phyloP scores from a whole-genome alignment of 2,797 vertebrate species.

The Babyrousa celebensis region DNA sequence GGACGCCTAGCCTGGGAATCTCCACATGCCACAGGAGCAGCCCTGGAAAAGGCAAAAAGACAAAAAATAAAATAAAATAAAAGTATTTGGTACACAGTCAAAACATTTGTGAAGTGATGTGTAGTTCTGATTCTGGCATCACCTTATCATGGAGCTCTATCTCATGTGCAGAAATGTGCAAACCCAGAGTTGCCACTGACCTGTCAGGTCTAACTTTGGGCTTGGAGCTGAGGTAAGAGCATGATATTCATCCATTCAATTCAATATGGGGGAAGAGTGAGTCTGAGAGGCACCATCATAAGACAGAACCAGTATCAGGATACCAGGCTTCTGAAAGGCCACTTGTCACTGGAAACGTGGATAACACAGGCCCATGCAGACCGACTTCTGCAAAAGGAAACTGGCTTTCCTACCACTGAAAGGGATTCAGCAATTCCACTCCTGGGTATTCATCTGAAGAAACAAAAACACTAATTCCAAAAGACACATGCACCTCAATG shows the following conservation, averaged over 20 bases:
- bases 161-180: not conserved
- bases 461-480: not conserved
- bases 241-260: not conserved
- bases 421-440: not conserved
- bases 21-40: too few relatives aligned
- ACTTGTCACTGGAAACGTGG: not conserved
- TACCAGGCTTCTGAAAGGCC: not conserved
- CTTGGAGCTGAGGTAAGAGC: not conserved
- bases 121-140: conserved; percentile 16
- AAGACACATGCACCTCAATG: not conserved
- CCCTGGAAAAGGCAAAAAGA: too few relatives aligned
- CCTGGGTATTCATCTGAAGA: not conserved
- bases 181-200: not conserved
- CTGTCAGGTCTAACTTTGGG: not conserved
- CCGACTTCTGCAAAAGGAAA: not conserved
- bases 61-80: not conserved
- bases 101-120: not conserved
- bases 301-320: not conserved
- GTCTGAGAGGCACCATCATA: not conserved
- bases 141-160: not conserved
- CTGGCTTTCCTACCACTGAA: not conserved
- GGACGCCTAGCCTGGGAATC: too few relatives aligned
- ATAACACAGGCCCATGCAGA: not conserved
- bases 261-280: not conserved
- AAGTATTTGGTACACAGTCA: not conserved